Conservation (phyloP, 1,140 invertebrate genomes). For the Phenacoccus solenopsis region DNA sequence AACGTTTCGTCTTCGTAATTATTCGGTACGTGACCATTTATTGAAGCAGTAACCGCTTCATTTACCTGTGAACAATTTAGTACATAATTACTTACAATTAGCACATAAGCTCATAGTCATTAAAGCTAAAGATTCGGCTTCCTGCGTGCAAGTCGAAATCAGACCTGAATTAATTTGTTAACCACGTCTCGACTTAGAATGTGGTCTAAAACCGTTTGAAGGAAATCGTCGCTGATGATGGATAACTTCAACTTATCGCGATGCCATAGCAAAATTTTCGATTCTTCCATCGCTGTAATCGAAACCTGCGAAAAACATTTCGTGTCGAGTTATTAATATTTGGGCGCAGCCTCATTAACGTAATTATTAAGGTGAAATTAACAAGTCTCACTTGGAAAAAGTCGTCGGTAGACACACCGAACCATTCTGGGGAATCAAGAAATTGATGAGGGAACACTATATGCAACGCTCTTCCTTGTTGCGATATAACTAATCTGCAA, state of each 20-base stretch:
- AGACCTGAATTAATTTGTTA: constrained; percentile 81
- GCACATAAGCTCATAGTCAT: no score
- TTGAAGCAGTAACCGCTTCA: constrained; percentile 52
- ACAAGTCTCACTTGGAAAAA: constrained; percentile 61
- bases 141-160: no score
- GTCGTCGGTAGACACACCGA: constrained; percentile 76
- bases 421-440: constrained; percentile 86
- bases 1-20: constrained; percentile 36
- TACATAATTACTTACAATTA: background rate
- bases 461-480: constrained; percentile 71
- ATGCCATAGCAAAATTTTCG: constrained; percentile 72
- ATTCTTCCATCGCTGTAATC: constrained; percentile 77
- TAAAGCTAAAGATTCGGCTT: no score
- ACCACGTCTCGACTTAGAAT: constrained; percentile 78
- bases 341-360: background rate
- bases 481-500: constrained; percentile 68
- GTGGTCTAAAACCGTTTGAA: constrained; percentile 74
- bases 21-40: constrained; percentile 51
- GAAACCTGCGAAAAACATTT: constrained; percentile 54
- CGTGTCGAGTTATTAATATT: no score
- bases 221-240: constrained; percentile 69
- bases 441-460: constrained; percentile 82
- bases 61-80: constrained; percentile 44
- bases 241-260: constrained; percentile 69
- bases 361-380: background rate